phyloP scores from a whole-genome alignment of 1,140 invertebrate genomes.

The Vollenhovia emeryi region DNA sequence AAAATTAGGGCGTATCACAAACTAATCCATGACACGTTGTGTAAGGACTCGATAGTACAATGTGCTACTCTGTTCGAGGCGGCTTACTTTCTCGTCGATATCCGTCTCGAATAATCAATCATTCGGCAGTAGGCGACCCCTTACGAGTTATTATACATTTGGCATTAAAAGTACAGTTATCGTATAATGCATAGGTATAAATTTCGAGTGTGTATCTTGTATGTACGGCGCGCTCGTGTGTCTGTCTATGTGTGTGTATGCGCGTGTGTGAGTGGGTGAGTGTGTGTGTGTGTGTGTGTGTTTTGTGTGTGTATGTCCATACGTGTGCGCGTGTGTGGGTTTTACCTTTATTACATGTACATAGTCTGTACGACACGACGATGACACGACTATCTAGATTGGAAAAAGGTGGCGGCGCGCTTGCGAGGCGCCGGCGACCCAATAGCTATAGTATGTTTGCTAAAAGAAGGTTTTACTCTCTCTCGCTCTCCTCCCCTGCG shows the following conservation, averaged over 20 bases:
- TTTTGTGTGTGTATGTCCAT: constrained; percentile 5
- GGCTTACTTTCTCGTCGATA: constrained; percentile 23
- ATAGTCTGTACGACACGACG: constrained; percentile 67
- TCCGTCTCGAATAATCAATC: constrained; percentile 47
- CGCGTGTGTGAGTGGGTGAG: neutral
- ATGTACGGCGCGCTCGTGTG: constrained; percentile 21
- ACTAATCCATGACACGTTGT: constrained; percentile 45
- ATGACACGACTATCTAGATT: constrained; percentile 80
- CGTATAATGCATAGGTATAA: constrained; percentile 84
- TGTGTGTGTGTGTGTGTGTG: constrained; percentile 16
- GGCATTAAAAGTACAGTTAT: constrained; percentile 85
- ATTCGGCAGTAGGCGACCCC: constrained; percentile 54
- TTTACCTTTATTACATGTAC: constrained; percentile 60
- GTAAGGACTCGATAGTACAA: constrained; percentile 42
- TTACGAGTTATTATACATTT: constrained; percentile 85
- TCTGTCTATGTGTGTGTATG: neutral
- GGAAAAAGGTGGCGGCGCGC: constrained; percentile 73
- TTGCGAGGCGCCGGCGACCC: constrained; percentile 60
- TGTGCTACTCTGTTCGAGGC: constrained; percentile 35
- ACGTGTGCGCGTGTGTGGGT: constrained; percentile 4
- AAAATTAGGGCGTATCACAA: constrained; percentile 26
- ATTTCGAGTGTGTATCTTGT: constrained; percentile 67
- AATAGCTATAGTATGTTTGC: constrained; percentile 64
- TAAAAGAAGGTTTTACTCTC: constrained; percentile 46
- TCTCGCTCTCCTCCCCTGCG: neutral